Percentiles rank a stretch among this genome's conserved stretches.
Conservation (phyloP, 2,888 invertebrate genomes). For the Gymnoscelis rufifasciata region DNA sequence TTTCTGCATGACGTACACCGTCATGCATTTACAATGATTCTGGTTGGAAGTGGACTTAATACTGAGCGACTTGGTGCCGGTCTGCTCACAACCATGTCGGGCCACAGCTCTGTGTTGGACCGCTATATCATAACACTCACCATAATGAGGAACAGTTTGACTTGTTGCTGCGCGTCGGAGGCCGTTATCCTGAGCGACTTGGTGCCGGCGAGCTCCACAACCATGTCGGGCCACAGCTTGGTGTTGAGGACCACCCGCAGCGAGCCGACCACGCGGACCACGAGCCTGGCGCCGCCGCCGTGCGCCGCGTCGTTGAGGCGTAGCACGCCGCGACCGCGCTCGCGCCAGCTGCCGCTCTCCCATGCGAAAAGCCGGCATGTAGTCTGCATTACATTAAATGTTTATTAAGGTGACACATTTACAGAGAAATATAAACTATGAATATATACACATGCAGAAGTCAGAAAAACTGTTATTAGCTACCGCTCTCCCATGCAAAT, state of each 20-base stretch:
- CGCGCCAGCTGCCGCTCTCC: conserved; percentile 92
- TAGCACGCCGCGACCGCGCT: conserved; percentile 92
- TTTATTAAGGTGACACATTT: neutral
- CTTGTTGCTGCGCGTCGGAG: conserved; percentile 87
- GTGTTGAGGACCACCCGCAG: conserved; percentile 94
- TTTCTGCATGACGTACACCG: no score
- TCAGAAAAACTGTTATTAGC: no score
- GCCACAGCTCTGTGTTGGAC: neutral
- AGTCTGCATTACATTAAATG: conserved; percentile 65
- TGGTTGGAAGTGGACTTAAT: no score
- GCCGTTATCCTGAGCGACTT: conserved; percentile 94
- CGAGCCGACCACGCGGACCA: conserved; percentile 93
- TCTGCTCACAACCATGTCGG: no score
- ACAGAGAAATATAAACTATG: no score
- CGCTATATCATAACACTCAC: no score
- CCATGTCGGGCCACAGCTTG: conserved; percentile 96
- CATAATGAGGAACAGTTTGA: conserved; percentile 92
- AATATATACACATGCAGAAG: no score
- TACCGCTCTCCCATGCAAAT: no score
- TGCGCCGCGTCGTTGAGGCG: conserved; percentile 88
- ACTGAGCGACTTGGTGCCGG: no score
- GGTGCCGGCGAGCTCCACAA: conserved; percentile 90
- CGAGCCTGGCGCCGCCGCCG: conserved; percentile 81
- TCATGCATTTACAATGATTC: no score
- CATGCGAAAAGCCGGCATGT: conserved; percentile 94